These are phyloP conservation scores for Tenthredo livida DNA, from an alignment of 2,888 invertebrate genomes.

Conservation along the genomic window DNA sequence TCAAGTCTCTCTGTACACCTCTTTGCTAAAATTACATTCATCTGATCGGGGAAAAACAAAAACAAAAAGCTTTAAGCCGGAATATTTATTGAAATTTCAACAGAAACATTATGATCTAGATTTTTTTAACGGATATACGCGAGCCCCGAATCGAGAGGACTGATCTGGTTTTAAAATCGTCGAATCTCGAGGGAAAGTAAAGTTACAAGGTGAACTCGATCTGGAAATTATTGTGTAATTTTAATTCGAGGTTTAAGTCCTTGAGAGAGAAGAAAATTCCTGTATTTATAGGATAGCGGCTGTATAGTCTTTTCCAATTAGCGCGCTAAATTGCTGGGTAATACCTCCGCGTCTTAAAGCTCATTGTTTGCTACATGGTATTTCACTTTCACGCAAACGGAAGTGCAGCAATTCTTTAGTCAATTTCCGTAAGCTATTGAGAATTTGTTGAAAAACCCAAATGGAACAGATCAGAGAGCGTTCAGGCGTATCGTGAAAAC, in stretches of 20 bases:
- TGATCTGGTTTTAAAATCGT: neutral
- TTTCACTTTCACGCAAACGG: conserved; percentile 59
- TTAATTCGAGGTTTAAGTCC: neutral
- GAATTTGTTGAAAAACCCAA: conserved; percentile 29
- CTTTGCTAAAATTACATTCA: neutral
- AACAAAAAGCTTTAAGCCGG: neutral
- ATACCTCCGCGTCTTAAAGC: neutral
- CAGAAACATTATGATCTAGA: neutral
- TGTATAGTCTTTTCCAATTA: conserved; percentile 19
- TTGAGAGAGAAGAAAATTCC: conserved; percentile 26
- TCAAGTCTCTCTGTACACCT: neutral
- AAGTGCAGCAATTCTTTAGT: conserved; percentile 55
- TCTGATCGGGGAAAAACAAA: neutral
- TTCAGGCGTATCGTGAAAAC: neutral
- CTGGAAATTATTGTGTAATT: conserved; percentile 11
- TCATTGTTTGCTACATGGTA: conserved; percentile 1
- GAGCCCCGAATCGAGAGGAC: conserved; percentile 4
- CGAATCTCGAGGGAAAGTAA: conserved; percentile 1
- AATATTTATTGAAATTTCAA: neutral
- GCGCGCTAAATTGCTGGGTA: conserved; percentile 29
- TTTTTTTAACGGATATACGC: conserved; percentile 4
- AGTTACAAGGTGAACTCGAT: conserved; percentile 22
- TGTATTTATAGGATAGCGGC: neutral
- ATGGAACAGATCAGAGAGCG: neutral
- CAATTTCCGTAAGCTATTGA: conserved; percentile 49